Evolutionary conservation across 2,797 vertebrate genomes (phyloP).

Genomic region (Neosilurus mollespiculum): DNA sequence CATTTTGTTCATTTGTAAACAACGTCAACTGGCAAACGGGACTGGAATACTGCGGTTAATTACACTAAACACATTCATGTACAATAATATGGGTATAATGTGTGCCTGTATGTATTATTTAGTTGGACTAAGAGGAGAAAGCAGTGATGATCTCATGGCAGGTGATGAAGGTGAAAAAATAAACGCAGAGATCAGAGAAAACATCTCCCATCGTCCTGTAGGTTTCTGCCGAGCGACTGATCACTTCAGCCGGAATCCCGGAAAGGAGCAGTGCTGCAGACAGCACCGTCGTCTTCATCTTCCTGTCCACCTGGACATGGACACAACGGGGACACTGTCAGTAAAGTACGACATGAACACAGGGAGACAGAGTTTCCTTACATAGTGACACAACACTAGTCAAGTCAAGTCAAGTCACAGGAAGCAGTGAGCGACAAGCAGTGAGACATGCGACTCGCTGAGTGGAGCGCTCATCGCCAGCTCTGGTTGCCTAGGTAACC

Average conservation of each 20-base stretch:
- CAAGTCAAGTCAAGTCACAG: no score
- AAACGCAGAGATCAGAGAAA: slow-evolving; percentile 94
- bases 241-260: slow-evolving; percentile 93
- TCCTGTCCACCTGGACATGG: slow-evolving; percentile 84
- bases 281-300: slow-evolving; percentile 87
- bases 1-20: not conserved
- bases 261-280: slow-evolving; percentile 91
- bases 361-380: no score
- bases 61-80: not conserved
- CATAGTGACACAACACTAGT: not conserved
- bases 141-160: slow-evolving; percentile 84
- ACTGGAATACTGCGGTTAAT: not conserved
- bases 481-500: no score
- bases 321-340: not conserved
- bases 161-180: slow-evolving; percentile 95
- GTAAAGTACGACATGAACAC: not conserved
- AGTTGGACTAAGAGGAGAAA: slow-evolving; percentile 74
- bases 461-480: no score
- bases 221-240: slow-evolving; percentile 95
- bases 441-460: no score
- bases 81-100: not conserved
- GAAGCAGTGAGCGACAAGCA: no score
- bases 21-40: not conserved
- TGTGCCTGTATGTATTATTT: not conserved
- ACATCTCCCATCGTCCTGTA: slow-evolving; percentile 97